Percentiles rank a stretch among this genome's conserved stretches.
These are phyloP conservation scores for Balanococcus diminutus DNA, from an alignment of 2,888 invertebrate genomes.

Conservation along the genomic window DNA sequence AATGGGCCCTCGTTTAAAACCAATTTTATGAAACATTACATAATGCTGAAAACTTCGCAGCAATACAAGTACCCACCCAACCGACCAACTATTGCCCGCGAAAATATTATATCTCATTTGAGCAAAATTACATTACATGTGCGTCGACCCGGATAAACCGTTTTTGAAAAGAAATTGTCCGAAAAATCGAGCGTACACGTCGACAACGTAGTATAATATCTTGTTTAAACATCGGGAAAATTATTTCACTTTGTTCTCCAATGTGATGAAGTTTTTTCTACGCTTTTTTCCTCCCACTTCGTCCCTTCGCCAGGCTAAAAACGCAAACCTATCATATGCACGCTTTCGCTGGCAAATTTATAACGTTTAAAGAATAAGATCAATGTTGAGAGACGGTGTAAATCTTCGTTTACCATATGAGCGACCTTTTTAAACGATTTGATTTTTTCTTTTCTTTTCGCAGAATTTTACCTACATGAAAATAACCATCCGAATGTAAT, in stretches of 20 bases:
- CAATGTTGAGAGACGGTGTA: conserved; percentile 12
- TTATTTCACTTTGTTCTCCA: conserved; percentile 30
- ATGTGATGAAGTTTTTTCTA: conserved; percentile 30
- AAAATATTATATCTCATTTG: background rate
- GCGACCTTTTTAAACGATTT: background rate
- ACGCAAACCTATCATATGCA: conserved; percentile 26
- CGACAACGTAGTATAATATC: background rate
- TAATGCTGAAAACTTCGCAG: background rate
- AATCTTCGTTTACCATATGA: conserved; percentile 35
- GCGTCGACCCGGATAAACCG: conserved; percentile 19
- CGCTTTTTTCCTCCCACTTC: background rate
- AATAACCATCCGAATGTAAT: background rate
- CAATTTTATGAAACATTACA: conserved; percentile 39
- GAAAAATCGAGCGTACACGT: conserved; percentile 22
- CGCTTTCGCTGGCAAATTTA: background rate
- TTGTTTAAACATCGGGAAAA: conserved; percentile 25
- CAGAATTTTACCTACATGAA: background rate
- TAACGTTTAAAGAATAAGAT: conserved; percentile 15
- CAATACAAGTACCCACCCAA: background rate
- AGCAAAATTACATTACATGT: conserved; percentile 10
- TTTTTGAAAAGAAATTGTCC: conserved; percentile 41
- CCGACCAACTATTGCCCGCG: background rate
- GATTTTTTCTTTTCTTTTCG: background rate
- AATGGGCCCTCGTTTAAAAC: background rate
- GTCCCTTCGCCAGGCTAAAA: background rate